These are phyloP conservation scores for Copidosoma aretas DNA, from an alignment of 2,888 invertebrate species.

Conservation along the genomic window DNA sequence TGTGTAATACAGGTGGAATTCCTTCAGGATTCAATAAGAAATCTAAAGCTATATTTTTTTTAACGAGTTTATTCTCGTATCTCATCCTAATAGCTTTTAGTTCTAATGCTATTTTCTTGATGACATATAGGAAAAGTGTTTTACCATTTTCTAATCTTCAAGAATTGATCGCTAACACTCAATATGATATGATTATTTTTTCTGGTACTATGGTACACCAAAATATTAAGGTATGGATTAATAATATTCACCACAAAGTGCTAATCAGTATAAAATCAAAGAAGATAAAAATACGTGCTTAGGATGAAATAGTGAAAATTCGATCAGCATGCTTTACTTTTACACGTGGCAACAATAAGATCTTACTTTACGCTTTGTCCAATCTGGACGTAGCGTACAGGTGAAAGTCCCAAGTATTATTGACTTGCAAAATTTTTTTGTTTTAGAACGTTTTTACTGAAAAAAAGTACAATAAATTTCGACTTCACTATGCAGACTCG, in stretches of 20 bases:
- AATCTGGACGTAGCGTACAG: not conserved
- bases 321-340: no score
- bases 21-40: slow-evolving; percentile 24
- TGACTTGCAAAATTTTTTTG: not conserved
- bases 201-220: slow-evolving; percentile 35
- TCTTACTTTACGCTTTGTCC: no score
- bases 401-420: not conserved
- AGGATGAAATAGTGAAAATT: no score
- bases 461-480: not conserved
- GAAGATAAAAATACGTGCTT: no score
- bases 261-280: no score
- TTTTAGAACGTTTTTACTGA: not conserved
- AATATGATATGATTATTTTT: slow-evolving; percentile 32
- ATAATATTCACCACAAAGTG: not conserved
- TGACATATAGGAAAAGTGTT: slow-evolving; percentile 33
- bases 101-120: slow-evolving; percentile 38
- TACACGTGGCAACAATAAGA: no score
- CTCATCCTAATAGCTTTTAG: slow-evolving; percentile 39
- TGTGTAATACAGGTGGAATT: slow-evolving; percentile 23
- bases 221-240: slow-evolving; percentile 26
- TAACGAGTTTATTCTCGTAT: slow-evolving; percentile 38
- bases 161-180: slow-evolving; percentile 30
- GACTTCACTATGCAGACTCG: not conserved
- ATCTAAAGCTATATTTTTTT: slow-evolving; percentile 35
- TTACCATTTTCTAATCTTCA: slow-evolving; percentile 37